These are phyloP conservation scores for Drosophila fuyamai DNA, from an alignment of 1,140 invertebrate species.

Conservation along the genomic window DNA sequence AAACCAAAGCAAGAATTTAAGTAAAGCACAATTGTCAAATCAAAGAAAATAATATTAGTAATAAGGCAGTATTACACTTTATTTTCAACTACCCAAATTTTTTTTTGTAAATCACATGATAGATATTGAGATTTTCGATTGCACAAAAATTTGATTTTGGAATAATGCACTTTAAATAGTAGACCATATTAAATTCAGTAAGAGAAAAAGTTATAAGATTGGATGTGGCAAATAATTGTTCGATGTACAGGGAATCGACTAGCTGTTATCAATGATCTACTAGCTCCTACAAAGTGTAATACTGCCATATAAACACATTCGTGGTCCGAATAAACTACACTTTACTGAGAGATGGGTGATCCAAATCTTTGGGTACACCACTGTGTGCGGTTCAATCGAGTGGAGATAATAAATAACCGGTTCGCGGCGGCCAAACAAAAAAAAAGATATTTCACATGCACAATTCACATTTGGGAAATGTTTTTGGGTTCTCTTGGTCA, in stretches of 20 bases:
- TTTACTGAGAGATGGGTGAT: not conserved
- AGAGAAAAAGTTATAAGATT: too few species aligned
- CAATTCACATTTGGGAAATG: slow-evolving; percentile 24
- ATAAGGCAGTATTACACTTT: not conserved
- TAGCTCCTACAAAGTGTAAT: not conserved
- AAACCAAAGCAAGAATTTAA: slow-evolving; percentile 54
- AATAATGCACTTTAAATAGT: too few species aligned
- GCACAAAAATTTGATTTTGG: too few species aligned
- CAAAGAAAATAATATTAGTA: slow-evolving; percentile 2
- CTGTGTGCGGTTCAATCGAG: slow-evolving; percentile 19
- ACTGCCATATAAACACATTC: not conserved
- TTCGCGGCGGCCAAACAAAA: slow-evolving; percentile 9
- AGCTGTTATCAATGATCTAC: not conserved
- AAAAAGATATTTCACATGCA: slow-evolving; percentile 1
- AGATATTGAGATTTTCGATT: too few species aligned
- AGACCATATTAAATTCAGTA: too few species aligned
- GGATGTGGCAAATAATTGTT: too few species aligned
- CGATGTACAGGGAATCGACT: too few species aligned
- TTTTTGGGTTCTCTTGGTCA: slow-evolving; percentile 16
- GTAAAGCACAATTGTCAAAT: slow-evolving; percentile 13
- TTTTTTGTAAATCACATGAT: too few species aligned
- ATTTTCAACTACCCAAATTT: not conserved
- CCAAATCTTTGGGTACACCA: slow-evolving; percentile 1
- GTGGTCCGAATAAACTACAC: not conserved
- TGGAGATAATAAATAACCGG: slow-evolving; percentile 31